A percentile compares a stretch with the other conserved stretches of the same genome.
Conservation (phyloP, 2,888 invertebrate genomes). For the Conomelus anceps region DNA sequence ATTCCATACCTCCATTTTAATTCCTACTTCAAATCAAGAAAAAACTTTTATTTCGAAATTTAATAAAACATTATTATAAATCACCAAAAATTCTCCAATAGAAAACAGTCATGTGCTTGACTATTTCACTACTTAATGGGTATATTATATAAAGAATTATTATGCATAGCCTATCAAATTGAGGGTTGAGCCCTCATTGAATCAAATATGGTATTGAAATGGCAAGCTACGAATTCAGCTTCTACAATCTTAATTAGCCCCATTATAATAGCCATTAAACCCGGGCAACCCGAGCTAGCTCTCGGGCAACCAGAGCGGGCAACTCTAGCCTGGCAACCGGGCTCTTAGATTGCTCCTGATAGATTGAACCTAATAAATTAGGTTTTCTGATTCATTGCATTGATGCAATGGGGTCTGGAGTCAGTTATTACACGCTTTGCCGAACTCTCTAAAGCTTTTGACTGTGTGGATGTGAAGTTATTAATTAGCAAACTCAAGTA, state of each 20-base stretch:
- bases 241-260: background rate
- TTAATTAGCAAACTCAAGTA: too few species aligned
- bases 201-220: background rate
- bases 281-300: too few species aligned
- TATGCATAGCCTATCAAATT: background rate
- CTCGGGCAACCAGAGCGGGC: too few species aligned
- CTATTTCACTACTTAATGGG: background rate
- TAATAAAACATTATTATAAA: background rate
- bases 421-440: too few species aligned
- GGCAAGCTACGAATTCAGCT: background rate
- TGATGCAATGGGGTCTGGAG: too few species aligned
- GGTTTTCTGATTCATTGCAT: too few species aligned
- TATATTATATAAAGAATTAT: background rate
- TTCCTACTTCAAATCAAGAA: background rate
- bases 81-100: background rate
- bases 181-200: background rate
- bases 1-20: background rate
- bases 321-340: too few species aligned
- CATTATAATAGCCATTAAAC: too few species aligned
- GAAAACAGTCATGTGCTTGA: background rate
- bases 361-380: too few species aligned
- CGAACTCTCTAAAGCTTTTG: too few species aligned
- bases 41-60: background rate
- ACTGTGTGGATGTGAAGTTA: too few species aligned
- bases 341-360: too few species aligned